Conservation (phyloP, 1,140 invertebrate species). For the Lethrus apterus region DNA sequence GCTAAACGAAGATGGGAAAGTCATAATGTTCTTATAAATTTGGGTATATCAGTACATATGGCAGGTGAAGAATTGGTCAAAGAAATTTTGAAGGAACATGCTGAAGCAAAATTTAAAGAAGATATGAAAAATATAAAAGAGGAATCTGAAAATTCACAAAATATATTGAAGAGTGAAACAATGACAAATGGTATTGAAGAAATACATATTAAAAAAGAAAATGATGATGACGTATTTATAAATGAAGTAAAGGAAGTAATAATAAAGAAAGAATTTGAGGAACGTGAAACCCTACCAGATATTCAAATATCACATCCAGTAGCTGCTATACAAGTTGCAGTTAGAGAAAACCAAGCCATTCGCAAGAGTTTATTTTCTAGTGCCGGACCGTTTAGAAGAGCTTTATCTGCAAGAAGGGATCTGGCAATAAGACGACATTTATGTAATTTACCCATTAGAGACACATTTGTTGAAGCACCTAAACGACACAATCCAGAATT, state of each 20-base stretch:
- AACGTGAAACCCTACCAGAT: constrained; percentile 21
- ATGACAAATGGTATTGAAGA: constrained; percentile 13
- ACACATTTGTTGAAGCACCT: constrained; percentile 39
- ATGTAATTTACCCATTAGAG: constrained; percentile 53
- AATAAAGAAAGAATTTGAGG: constrained; percentile 17
- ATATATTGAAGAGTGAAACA: constrained; percentile 18
- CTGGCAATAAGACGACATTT: constrained; percentile 54
- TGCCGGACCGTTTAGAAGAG: constrained; percentile 47
- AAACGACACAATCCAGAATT: constrained; percentile 37
- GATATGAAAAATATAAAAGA: constrained; percentile 23
- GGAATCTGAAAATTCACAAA: constrained; percentile 17
- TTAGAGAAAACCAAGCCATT: constrained; percentile 39
- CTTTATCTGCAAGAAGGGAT: constrained; percentile 58
- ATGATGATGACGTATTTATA: constrained; percentile 24
- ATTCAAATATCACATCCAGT: constrained; percentile 44
- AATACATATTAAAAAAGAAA: constrained; percentile 26
- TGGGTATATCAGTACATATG: constrained; percentile 64
- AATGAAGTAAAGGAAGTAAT: constrained; percentile 20
- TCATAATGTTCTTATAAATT: constrained; percentile 58
- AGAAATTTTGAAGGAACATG: constrained; percentile 47
- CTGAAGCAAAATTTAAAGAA: constrained; percentile 30
- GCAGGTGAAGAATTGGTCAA: constrained; percentile 58
- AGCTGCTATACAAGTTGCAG: constrained; percentile 53
- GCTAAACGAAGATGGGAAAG: constrained; percentile 71
- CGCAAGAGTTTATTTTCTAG: constrained; percentile 43